phyloP scores from a whole-genome alignment of 1,140 invertebrate genomes.

The Drosophila tropicalis region DNA sequence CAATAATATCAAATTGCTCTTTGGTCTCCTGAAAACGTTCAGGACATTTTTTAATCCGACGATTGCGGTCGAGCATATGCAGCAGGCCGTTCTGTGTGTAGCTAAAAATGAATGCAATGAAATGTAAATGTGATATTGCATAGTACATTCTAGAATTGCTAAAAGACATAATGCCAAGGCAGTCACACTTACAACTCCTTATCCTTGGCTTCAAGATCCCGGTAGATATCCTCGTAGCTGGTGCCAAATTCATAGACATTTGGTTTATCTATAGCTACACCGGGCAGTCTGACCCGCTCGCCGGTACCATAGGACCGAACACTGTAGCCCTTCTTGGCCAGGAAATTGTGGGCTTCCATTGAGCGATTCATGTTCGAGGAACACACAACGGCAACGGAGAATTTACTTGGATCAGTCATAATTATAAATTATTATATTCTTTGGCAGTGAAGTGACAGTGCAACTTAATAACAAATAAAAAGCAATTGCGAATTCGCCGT shows the following conservation, averaged over 20 bases:
- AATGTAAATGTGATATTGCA: conserved; percentile 11
- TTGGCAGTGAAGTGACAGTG: conserved; percentile 70
- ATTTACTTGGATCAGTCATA: conserved; percentile 83
- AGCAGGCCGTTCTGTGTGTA: conserved; percentile 99
- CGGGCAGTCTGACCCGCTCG: conserved; percentile 98
- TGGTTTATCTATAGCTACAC: conserved; percentile 96
- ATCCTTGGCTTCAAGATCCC: conserved; percentile 95
- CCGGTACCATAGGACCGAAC: conserved; percentile 98
- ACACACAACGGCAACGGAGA: conserved; percentile 97
- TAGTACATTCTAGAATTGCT: background rate
- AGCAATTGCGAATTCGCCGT: too few relatives aligned
- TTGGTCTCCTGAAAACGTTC: conserved; percentile 96
- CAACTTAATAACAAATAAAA: conserved; percentile 10
- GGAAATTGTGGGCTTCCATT: conserved; percentile 99
- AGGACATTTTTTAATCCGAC: conserved; percentile 96
- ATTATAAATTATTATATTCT: conserved; percentile 39
- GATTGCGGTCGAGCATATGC: conserved; percentile 99
- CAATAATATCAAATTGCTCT: conserved; percentile 98
- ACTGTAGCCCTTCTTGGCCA: conserved; percentile 98
- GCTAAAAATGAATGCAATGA: conserved; percentile 84
- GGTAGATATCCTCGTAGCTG: conserved; percentile 98
- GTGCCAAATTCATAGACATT: conserved; percentile 99
- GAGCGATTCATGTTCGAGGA: conserved; percentile 99
- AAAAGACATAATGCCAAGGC: background rate
- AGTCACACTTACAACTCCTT: conserved; percentile 89